Base-by-base conservation (phyloP, 2,888 invertebrate species). In the Entomobrya proxima region DNA sequence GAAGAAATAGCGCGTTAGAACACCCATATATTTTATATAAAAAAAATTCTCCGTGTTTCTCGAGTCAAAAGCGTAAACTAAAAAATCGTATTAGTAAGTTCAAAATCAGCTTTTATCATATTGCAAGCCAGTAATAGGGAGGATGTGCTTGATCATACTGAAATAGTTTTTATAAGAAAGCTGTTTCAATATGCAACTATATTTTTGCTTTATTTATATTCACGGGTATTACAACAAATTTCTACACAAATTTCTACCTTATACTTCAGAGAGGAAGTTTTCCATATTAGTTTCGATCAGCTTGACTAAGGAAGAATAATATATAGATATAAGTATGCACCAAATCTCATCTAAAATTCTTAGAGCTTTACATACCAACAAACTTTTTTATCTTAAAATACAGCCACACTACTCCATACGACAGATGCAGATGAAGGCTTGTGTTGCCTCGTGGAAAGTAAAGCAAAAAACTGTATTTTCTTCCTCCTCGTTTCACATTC, bases 371-470 rank as follows among this genome's bases (percentile, higher is more conserved):
- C 79, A 79, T 79, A 64, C 78, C 67, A 67, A 78, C 47, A 77
- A 58, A 61, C 37, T 67, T 78, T 78, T 67, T 79, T 67, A 67
- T 69, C 69, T 69, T 52, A 35, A 52, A 50, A 67, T 69, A 50
- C 52, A 67, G 67, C 32, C 79, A 69, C 61, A 24, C 61, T 5
- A 18, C 7, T 13, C 11, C 13, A 21, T 74, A 37, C 37, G n/a
- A 64, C 21, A 32, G 18, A 78, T 64, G 69, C 40, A 76, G 37
- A 47, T 15, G 52, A 35, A 3, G 58, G 15, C 40, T 58, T 58
- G 80, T 44, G 32, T 58, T 61, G 75, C 64, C 82, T 75, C 64
- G 82, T 82, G 82, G 75, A 82, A 82, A 74, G 21, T 67, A 44
- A 50, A 80, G 58, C 81, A 44, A 82, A 82, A 82, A 67, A 64